A percentile compares a stretch with the other conserved stretches of the same genome.
These are phyloP conservation scores for Lepilemur septentrionalis DNA, from an alignment of 2,797 vertebrate species.

Conservation along the genomic window DNA sequence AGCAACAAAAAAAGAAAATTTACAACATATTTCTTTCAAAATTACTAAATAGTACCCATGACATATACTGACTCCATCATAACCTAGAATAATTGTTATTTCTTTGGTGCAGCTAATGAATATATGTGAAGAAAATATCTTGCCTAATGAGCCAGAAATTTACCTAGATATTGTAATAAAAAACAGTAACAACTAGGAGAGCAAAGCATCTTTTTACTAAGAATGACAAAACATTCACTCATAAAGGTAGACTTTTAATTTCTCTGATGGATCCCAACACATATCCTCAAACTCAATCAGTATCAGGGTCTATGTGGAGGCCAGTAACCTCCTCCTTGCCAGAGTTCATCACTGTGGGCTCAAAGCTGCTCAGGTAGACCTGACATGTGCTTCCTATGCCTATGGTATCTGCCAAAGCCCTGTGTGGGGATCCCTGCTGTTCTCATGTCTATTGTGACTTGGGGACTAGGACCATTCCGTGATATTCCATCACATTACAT, in stretches of 20 bases:
- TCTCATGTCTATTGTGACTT: fast-evolving
- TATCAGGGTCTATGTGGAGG: neutral
- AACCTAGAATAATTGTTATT: neutral
- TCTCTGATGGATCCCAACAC: neutral
- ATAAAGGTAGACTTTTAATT: neutral
- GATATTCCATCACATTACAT: neutral
- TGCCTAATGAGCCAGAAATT: neutral
- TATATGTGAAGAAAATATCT: neutral
- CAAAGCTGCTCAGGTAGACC: neutral
- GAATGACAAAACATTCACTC: neutral
- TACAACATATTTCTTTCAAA: neutral
- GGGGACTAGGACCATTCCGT: neutral
- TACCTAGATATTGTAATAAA: neutral
- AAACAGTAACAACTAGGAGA: neutral
- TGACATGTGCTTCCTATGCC: neutral
- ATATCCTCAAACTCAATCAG: neutral
- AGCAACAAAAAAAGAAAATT: neutral
- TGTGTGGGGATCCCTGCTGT: neutral
- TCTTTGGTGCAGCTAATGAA: neutral
- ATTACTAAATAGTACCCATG: neutral
- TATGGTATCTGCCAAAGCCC: neutral
- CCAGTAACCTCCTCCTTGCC: neutral
- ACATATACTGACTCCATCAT: neutral
- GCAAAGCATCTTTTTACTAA: neutral
- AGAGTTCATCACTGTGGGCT: neutral